Base-by-base conservation (phyloP, 2,888 invertebrate genomes). In the Isoperla grammatica region DNA sequence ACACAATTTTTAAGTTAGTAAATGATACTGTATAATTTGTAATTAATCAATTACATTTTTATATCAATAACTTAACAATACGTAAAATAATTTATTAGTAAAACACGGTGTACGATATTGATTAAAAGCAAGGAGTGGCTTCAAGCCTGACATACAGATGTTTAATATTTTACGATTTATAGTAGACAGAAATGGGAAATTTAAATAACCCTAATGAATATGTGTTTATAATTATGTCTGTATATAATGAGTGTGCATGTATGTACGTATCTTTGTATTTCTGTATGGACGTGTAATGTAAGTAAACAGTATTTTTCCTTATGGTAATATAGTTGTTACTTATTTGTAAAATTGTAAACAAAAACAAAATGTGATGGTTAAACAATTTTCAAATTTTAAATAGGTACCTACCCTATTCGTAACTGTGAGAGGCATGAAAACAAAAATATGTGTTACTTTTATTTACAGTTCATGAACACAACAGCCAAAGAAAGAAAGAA, bases 361-460 rank as follows among this genome's bases (percentile, higher is more conserved):
- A 17, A 45, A 17, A 45, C 5, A n/a, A 45, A 45, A 45, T 45
- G 45, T 45, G 19, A 45, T 15, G 6, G 45, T 45, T 45, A 45
- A 4, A 45, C 45, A 45, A 19, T 45, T 45, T 45, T 45, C 2
- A 45, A 45, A 45, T 45, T 45, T 45, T 45, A 45, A 45, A 17
- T 45, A 45, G 40, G 15, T 40, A 15, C n/a, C n/a, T n/a, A n/a
- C 40, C 40, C 40, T 40, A 13, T 40, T 15, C 11, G 11, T 40
- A 40, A 40, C 42, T 40, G 15, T 40, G 42, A 40, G 29, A 40
- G 42, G 42, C 15, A 40, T 40, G 42, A 15, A 29, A 29, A 29
- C 15, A 40, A 40, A 13, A 15, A 40, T 40, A 12, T 40, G 15
- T 40, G 11, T 40, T 40, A 40, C 15, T 15, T 13, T 40, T 40